phyloP scores from a whole-genome alignment of 2,888 invertebrate genomes.

The Fissipunctia ypsillon region DNA sequence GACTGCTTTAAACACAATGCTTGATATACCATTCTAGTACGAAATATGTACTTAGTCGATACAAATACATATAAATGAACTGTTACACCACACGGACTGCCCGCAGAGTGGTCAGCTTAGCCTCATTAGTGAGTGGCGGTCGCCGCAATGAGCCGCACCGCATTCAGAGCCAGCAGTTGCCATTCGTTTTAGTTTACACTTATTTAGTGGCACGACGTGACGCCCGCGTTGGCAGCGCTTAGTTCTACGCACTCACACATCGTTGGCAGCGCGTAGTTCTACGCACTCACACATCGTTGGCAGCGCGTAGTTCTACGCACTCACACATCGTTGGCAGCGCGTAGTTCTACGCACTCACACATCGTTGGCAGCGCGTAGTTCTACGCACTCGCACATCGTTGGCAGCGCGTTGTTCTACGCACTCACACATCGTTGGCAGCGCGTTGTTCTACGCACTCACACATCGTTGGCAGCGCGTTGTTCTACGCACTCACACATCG shows the following conservation, averaged over 20 bases:
- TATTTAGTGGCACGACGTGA: conserved; percentile 43
- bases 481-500: too few relatives aligned
- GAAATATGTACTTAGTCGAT: conserved; percentile 6
- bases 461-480: too few relatives aligned
- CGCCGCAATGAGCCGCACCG: conserved; percentile 28
- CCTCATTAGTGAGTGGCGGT: background rate
- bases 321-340: too few relatives aligned
- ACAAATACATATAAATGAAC: conserved; percentile 13
- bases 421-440: too few relatives aligned
- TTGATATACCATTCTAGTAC: background rate
- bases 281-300: too few relatives aligned
- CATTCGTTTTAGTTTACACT: conserved; percentile 61
- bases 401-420: too few relatives aligned
- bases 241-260: conserved; percentile 35
- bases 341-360: too few relatives aligned
- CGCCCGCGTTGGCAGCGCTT: conserved; percentile 1
- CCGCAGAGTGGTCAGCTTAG: background rate
- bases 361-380: too few relatives aligned
- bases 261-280: too few relatives aligned
- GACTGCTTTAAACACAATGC: background rate
- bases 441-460: too few relatives aligned
- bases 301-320: too few relatives aligned
- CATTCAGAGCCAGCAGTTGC: conserved; percentile 65
- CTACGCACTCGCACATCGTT: too few relatives aligned
- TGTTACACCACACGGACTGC: background rate